phyloP scores from a whole-genome alignment of 1,140 invertebrate species.

The Drosophila azteca region DNA sequence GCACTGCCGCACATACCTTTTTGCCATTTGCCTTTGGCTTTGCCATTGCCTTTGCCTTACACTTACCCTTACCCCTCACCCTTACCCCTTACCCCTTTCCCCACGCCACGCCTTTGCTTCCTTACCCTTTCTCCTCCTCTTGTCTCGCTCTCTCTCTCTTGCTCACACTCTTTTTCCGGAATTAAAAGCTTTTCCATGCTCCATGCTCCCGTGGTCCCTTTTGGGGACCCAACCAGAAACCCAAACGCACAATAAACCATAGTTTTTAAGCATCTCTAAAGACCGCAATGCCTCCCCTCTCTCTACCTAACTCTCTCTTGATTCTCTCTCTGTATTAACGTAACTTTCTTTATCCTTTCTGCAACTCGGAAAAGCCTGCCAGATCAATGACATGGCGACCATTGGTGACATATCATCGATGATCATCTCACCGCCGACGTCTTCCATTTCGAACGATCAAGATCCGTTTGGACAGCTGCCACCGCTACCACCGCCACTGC shows the following conservation, averaged over 20 bases:
- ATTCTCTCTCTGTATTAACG: neutral
- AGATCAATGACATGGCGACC: slow-evolving; percentile 83
- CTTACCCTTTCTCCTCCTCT: neutral
- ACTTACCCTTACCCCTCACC: slow-evolving; percentile 1
- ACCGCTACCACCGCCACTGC: slow-evolving; percentile 83
- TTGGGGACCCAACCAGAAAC: too few relatives aligned
- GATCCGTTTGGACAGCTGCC: slow-evolving; percentile 84
- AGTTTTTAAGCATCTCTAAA: neutral
- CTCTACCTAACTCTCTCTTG: slow-evolving; percentile 3
- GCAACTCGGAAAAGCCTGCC: slow-evolving; percentile 63
- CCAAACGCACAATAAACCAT: slow-evolving; percentile 3
- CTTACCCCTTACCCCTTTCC: slow-evolving; percentile 11
- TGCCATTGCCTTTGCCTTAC: slow-evolving; percentile 21
- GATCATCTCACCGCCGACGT: slow-evolving; percentile 84
- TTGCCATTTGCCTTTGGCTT: slow-evolving; percentile 46
- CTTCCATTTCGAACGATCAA: slow-evolving; percentile 84
- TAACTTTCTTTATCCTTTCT: neutral
- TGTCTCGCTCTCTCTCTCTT: too few relatives aligned
- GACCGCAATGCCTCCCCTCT: neutral
- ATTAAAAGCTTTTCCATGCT: slow-evolving; percentile 55
- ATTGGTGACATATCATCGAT: slow-evolving; percentile 76
- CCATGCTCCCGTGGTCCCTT: slow-evolving; percentile 11
- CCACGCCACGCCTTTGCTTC: slow-evolving; percentile 9
- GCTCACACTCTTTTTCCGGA: slow-evolving; percentile 12
- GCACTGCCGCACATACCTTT: slow-evolving; percentile 43